Base-by-base conservation (phyloP, 2,888 invertebrate species). In the Rhaphigaster nebulosa region DNA sequence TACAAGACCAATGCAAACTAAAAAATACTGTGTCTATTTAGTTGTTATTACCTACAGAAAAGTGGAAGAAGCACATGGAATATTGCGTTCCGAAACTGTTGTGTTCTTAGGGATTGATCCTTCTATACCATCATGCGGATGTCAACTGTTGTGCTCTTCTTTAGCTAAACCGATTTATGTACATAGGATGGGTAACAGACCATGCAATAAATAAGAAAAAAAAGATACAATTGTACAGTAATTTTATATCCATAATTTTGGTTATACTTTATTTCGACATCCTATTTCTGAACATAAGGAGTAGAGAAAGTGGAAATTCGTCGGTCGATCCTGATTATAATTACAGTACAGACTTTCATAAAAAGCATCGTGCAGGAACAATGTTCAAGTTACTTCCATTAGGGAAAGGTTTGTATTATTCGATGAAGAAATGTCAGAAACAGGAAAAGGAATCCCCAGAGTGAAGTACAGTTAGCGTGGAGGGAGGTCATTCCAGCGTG, bases 401-500 rank as follows among this genome's bases (percentile, higher is more conserved):
- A 65, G 65, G 5, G 65, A 65, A 65, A 65, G 29, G 65, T 29
- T 5, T 65, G 65, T 65, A 29, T 65, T 70, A 70, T 34, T 29
- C 70, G 6, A 70, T 70, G 34, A 70, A 70, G 70, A 70, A 70
- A 70, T 70, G 70, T 38, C 70, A 34, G 70, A 70, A 70, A 34
- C 6, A 70, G 70, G 70, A 70, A 70, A 70, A 70, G 34, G 34
- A 70, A 70, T 70, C 18, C 34, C 70, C 34, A 5, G 34, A 15
- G 15, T 8, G 70, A 70, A 34, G 70, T 70, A 70, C 70, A 70
- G 70, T 70, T 70, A 70, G 70, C 34, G 34, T 15, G 29, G 70
- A 70, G 70, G 70, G 70, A 70, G 70, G 70, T 70, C 70, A 6
- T 20, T 1, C 70, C 34, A 70, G 34, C 29, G 34, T 6, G 20